Base-by-base conservation (phyloP, 2,113 vertebrate species). In the Furnarius figulus region DNA sequence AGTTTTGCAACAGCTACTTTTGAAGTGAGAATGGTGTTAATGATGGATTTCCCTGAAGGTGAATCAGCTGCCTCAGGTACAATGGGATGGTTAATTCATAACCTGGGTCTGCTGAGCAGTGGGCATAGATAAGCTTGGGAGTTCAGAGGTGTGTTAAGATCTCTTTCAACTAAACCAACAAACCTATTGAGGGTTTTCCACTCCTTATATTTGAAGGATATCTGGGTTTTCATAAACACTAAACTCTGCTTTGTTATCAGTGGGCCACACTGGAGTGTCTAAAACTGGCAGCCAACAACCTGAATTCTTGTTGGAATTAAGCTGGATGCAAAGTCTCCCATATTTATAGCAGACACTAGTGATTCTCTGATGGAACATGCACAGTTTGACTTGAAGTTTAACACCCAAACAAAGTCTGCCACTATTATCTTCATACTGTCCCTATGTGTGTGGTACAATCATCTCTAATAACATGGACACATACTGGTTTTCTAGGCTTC, bases 71-170 rank as follows among this genome's bases (percentile, higher is more conserved):
- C 44, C 61, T 77, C 47, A 47, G 85, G 79, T 81, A 78, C 79
- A 72, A 78, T 84, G 33, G 85, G 79, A 65, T 14, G 47, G 91
- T 96, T 96, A 94, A 95, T 97, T 75, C 28, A 5, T 88, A 96
- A 96, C 87, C 65, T 47, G 52, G 40, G 47, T 59, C 78, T 92
- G 42, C 55, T 74, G 79, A 46, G 68, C 14, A 61, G 13, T 30
- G 24, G 65, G 47, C 40, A 49, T 6, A 90, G 95, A 91, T 88
- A 95, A 90, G 44, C 35, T 40, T 61, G 18, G 55, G 77, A 87
- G 65, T 27, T 63, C 24, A 70, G 55, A 79, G 20, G 20, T 86
- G 22, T 61, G 44, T 74, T 94, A 40, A 52, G 42, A 75, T 74
- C 55, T 28, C 37, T 90, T 73, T 81, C n/a, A 90, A 39, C 35